phyloP scores from a whole-genome alignment of 2,797 vertebrate genomes.

The Sebastes trivittatus region DNA sequence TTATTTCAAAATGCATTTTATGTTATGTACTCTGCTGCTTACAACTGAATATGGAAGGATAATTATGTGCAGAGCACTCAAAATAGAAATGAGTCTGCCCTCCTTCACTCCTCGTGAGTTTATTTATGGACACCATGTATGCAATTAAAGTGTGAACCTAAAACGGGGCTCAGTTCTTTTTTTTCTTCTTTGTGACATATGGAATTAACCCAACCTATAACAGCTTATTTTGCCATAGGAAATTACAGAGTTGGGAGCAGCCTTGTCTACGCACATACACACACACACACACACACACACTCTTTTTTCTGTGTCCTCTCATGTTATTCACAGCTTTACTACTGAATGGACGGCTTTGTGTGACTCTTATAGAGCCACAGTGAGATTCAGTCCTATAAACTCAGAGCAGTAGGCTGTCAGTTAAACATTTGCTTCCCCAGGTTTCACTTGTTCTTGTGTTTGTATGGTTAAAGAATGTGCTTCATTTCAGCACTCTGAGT shows the following conservation, averaged over 20 bases:
- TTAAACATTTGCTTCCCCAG: conserved; percentile 39
- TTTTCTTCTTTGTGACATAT: conserved; percentile 65
- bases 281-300: neutral
- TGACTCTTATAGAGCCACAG: conserved; percentile 48
- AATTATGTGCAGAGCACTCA: neutral
- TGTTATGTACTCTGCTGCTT: neutral
- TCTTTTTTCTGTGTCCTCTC: conserved; percentile 48
- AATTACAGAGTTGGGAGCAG: conserved; percentile 77
- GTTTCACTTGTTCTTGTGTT: conserved; percentile 43
- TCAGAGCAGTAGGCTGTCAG: conserved; percentile 21
- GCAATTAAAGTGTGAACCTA: conserved; percentile 73
- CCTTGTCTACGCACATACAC: conserved; percentile 9
- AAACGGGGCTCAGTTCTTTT: conserved; percentile 52
- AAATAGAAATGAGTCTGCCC: conserved; percentile 43
- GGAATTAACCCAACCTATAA: conserved; percentile 73
- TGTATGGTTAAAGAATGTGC: conserved; percentile 6
- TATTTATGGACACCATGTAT: conserved; percentile 65
- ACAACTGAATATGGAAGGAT: conserved; percentile 4
- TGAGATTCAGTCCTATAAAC: conserved; percentile 42
- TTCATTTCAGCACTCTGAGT: neutral
- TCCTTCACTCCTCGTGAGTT: conserved; percentile 28
- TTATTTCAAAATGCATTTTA: neutral
- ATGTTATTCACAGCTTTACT: conserved; percentile 68
- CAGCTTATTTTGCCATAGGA: conserved; percentile 71
- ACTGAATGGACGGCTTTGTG: conserved; percentile 77